These are phyloP conservation scores for Chiridota heheva DNA, from an alignment of 35 echinoderm and acorn worm genomes.

Conservation along the genomic window DNA sequence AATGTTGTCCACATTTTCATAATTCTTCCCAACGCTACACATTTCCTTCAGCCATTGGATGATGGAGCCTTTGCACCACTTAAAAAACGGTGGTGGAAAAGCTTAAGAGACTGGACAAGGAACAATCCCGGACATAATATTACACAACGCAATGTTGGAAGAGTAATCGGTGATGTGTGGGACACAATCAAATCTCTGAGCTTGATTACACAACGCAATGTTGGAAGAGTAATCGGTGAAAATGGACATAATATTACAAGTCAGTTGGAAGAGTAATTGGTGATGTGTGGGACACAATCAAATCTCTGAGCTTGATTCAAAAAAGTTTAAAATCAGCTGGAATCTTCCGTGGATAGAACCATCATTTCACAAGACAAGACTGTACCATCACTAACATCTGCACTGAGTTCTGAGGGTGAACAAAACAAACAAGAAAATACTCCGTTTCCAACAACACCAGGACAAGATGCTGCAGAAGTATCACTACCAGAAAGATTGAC, in stretches of 20 bases:
- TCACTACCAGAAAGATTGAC: no score
- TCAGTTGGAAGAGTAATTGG: slow-evolving; percentile 15
- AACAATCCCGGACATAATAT: not conserved
- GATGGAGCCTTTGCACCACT: slow-evolving; percentile 5
- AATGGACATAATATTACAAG: not conserved
- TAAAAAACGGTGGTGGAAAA: slow-evolving; percentile 17
- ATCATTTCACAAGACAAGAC: no score
- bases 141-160: slow-evolving; percentile 5
- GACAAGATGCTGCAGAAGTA: no score
- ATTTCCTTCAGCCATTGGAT: slow-evolving; percentile 14
- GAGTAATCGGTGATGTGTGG: slow-evolving; percentile 34
- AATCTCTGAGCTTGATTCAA: not conserved
- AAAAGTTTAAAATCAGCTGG: no score
- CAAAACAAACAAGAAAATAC: no score
- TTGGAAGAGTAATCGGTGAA: slow-evolving; percentile 20
- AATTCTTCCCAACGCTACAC: slow-evolving; percentile 30
- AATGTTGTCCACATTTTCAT: slow-evolving; percentile 3
- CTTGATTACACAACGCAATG: slow-evolving; percentile 4
- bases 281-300: slow-evolving; percentile 19
- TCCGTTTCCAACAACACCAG: no score
- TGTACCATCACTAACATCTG: no score
- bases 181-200: slow-evolving; percentile 1
- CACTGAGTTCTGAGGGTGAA: no score
- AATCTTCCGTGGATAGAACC: no score
- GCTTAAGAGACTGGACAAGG: slow-evolving; percentile 13